These are phyloP conservation scores for Ophonus ardosiacus DNA, from an alignment of 2,888 invertebrate genomes.

Conservation along the genomic window DNA sequence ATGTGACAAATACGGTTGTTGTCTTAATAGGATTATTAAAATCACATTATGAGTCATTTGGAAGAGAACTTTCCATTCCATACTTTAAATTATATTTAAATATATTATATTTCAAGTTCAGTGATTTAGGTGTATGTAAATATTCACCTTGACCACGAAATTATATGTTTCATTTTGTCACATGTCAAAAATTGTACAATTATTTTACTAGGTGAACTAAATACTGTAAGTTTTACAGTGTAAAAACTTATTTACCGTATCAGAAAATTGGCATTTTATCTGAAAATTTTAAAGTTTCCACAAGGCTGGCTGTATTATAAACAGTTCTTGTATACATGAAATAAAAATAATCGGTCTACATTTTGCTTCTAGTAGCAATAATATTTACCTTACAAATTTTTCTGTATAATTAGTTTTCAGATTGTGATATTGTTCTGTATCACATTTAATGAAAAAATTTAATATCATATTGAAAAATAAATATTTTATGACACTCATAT, in stretches of 20 bases:
- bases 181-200: neutral
- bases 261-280: conserved; percentile 18
- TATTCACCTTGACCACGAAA: neutral
- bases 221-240: too few species aligned
- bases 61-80: conserved; percentile 3
- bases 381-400: neutral
- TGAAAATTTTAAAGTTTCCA: neutral
- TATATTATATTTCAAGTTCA: conserved; percentile 3
- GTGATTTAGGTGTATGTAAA: neutral
- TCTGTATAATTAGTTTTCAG: neutral
- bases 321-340: neutral
- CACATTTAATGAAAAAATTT: too few species aligned
- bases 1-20: conserved; percentile 8
- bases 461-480: too few species aligned
- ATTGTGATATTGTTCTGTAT: too few species aligned
- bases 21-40: conserved; percentile 13
- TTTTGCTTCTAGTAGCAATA: neutral
- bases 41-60: conserved; percentile 9
- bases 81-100: neutral
- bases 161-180: neutral
- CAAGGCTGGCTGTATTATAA: too few species aligned
- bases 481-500: too few species aligned
- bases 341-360: neutral
- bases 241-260: neutral
- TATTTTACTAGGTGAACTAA: too few species aligned